These are phyloP conservation scores for Ctenopoma multispine DNA, from an alignment of 2,797 vertebrate species.

Conservation along the genomic window DNA sequence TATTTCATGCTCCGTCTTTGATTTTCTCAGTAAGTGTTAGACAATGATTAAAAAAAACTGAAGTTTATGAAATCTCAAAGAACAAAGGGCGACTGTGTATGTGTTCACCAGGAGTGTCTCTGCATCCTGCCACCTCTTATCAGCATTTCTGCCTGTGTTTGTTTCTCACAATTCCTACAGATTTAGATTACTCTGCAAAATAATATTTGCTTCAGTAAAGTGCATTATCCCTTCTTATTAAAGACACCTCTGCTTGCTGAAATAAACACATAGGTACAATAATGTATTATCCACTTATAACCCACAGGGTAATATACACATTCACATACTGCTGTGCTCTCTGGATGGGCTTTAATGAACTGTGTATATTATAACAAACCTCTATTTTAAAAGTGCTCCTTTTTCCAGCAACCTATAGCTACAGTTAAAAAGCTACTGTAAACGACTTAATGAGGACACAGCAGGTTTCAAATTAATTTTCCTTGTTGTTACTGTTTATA, in stretches of 20 bases:
- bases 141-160: slow-evolving; percentile 34
- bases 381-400: not conserved
- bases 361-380: slow-evolving; percentile 15
- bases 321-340: not conserved
- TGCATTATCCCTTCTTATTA: slow-evolving; percentile 23
- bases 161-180: slow-evolving; percentile 23
- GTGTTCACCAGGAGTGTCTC: slow-evolving; percentile 46
- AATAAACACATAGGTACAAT: slow-evolving; percentile 6
- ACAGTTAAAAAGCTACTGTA: not conserved
- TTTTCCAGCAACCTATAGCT: not conserved
- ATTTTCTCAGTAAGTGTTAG: not conserved
- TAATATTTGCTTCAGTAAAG: slow-evolving; percentile 21
- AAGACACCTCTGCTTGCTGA: slow-evolving; percentile 1
- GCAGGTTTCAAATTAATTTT: not conserved
- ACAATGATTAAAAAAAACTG: slow-evolving; percentile 3
- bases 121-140: slow-evolving; percentile 60
- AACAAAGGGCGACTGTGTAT: slow-evolving; percentile 62
- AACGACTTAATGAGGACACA: not conserved
- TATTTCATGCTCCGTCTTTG: not conserved
- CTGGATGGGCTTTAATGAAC: slow-evolving; percentile 1
- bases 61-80: slow-evolving; percentile 38
- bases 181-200: slow-evolving; percentile 28
- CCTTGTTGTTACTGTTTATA: not conserved
- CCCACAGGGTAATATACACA: not conserved
- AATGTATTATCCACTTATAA: slow-evolving; percentile 3